Evolutionary conservation across 92 coral and sea anemone species (phyloP).

Genomic region (Bergia sp.): DNA sequence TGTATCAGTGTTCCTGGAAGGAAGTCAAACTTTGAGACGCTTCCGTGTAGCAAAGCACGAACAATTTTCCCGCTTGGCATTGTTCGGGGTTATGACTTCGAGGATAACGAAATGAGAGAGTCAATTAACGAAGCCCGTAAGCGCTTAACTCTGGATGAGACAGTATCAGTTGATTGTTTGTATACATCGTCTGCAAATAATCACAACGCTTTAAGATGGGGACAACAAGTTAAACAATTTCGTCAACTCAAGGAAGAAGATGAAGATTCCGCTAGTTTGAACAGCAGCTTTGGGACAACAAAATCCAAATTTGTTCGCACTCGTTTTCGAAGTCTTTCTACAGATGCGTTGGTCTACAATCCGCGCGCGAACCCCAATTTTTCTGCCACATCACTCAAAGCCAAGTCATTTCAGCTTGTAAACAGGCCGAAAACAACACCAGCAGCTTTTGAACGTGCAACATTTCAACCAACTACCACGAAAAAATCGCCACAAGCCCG

Average conservation of each 20-base stretch:
- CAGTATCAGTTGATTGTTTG: not conserved
- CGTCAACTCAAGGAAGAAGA: not conserved
- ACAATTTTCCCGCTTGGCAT: conserved; percentile 35
- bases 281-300: conserved; percentile 18
- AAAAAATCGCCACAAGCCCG: not conserved
- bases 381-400: conserved; percentile 29
- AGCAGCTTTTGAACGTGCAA: conserved; percentile 1
- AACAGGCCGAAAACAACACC: conserved; percentile 26
- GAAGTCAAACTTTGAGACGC: conserved; percentile 20
- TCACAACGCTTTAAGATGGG: conserved; percentile 31
- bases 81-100: conserved; percentile 16
- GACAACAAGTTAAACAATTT: conserved; percentile 4
- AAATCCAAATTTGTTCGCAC: not conserved
- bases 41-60: conserved; percentile 17
- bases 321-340: not conserved
- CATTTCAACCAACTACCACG: not conserved
- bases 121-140: not conserved
- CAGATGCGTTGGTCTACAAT: conserved; percentile 11
- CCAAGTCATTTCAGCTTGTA: conserved; percentile 10
- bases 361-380: conserved; percentile 15
- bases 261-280: conserved; percentile 13
- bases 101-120: not conserved
- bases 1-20: not conserved
- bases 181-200: conserved; percentile 3
- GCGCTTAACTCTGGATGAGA: not conserved